Conservation (phyloP, 2,888 invertebrate species). For the Anticlea derivata region DNA sequence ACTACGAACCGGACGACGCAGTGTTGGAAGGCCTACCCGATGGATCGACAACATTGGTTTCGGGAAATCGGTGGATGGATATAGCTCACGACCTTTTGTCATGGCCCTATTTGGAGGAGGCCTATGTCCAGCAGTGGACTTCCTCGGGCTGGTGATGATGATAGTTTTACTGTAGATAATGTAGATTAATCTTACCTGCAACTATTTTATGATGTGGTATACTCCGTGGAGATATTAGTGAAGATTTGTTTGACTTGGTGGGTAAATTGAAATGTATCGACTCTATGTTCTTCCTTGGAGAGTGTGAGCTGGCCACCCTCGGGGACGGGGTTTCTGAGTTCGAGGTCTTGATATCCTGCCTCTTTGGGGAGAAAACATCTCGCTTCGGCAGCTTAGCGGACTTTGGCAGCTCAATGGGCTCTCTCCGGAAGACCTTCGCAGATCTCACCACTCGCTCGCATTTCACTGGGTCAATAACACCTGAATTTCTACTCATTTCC, state of each 20-base stretch:
- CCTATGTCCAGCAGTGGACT: no score
- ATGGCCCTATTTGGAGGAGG: no score
- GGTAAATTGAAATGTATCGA: conserved; percentile 57
- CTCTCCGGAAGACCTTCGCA: conserved; percentile 40
- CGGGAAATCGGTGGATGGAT: no score
- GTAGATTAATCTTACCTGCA: conserved; percentile 59
- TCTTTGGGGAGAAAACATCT: conserved; percentile 41
- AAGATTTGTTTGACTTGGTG: conserved; percentile 55
- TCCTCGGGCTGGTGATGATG: no score
- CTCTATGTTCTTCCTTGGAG: conserved; percentile 58
- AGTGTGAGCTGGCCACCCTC: conserved; percentile 48
- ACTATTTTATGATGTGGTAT: conserved; percentile 73
- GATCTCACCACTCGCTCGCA: conserved; percentile 50
- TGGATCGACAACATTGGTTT: no score
- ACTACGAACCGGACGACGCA: no score
- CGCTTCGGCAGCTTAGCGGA: conserved; percentile 45
- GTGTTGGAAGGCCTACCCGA: no score
- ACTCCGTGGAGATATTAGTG: conserved; percentile 42
- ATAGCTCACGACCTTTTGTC: no score
- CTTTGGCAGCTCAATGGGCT: conserved; percentile 50
- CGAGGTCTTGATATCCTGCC: conserved; percentile 48
- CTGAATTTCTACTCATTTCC: conserved; percentile 70
- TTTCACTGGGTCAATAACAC: conserved; percentile 56
- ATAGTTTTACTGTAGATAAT: no score
- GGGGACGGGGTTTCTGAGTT: conserved; percentile 52